These are phyloP conservation scores for Zosterops pallidus DNA, from an alignment of 2,113 vertebrate species.

Conservation along the genomic window DNA sequence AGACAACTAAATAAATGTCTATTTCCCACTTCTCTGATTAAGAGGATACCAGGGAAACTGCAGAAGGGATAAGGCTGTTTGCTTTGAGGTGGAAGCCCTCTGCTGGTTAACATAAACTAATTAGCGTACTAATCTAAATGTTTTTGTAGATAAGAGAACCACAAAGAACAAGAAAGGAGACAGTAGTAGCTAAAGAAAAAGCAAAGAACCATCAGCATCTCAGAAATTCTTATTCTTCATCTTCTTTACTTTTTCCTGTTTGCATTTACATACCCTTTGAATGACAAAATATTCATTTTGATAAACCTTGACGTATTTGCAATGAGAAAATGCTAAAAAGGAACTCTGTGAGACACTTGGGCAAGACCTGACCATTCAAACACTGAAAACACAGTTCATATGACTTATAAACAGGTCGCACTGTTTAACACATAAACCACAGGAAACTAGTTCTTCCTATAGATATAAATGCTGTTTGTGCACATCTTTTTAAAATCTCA, in stretches of 20 bases:
- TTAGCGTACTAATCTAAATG: slow-evolving; percentile 3
- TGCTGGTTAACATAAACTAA: slow-evolving; percentile 63
- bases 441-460: neutral
- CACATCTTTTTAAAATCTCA: neutral
- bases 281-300: neutral
- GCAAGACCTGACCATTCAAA: neutral
- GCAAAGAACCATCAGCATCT: neutral
- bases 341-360: neutral
- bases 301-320: neutral
- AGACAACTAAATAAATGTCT: neutral
- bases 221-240: neutral
- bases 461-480: neutral
- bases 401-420: neutral
- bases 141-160: slow-evolving; percentile 48
- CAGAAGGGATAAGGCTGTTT: neutral
- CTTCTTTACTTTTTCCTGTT: neutral
- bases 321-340: neutral
- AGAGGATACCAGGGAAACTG: neutral
- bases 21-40: neutral
- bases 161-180: slow-evolving; percentile 2
- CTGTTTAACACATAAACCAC: neutral
- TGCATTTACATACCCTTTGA: neutral
- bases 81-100: slow-evolving; percentile 60
- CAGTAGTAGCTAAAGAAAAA: neutral
- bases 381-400: neutral